Conservation (phyloP, 2,888 invertebrate genomes). For the Melinopterus prodromus region DNA sequence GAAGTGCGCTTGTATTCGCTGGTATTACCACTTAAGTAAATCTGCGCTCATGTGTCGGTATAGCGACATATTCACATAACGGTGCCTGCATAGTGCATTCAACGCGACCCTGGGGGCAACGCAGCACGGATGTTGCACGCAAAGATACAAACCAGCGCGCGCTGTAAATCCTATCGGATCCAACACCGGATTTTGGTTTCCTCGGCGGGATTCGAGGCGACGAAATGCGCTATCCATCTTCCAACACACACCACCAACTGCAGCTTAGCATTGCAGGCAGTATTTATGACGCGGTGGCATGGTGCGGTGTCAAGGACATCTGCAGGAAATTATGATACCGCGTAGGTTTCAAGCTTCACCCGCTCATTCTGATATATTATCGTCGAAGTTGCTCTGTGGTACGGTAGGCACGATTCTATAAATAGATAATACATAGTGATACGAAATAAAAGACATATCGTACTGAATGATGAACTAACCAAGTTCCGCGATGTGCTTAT, state of each 20-base stretch:
- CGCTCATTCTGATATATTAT: background rate
- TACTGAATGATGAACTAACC: no score
- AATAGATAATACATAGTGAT: no score
- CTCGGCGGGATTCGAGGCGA: background rate
- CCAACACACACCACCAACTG: background rate
- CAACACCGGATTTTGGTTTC: background rate
- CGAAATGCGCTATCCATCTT: background rate
- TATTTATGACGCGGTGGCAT: no score
- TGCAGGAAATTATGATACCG: background rate
- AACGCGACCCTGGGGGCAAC: background rate
- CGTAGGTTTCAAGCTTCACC: background rate
- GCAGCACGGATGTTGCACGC: background rate
- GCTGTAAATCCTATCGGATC: background rate
- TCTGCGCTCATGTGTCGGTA: background rate
- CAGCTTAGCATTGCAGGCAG: background rate
- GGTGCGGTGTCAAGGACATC: background rate
- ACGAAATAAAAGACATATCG: no score
- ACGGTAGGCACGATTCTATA: no score
- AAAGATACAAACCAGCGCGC: background rate
- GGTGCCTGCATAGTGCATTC: background rate
- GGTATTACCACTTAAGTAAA: background rate
- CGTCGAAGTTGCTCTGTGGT: background rate
- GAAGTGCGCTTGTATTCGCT: background rate
- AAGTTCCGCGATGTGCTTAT: no score
- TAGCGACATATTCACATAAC: background rate